Evolutionary conservation across 2,113 vertebrate genomes (phyloP).

Genomic region (Ibidorhyncha struthersii): DNA sequence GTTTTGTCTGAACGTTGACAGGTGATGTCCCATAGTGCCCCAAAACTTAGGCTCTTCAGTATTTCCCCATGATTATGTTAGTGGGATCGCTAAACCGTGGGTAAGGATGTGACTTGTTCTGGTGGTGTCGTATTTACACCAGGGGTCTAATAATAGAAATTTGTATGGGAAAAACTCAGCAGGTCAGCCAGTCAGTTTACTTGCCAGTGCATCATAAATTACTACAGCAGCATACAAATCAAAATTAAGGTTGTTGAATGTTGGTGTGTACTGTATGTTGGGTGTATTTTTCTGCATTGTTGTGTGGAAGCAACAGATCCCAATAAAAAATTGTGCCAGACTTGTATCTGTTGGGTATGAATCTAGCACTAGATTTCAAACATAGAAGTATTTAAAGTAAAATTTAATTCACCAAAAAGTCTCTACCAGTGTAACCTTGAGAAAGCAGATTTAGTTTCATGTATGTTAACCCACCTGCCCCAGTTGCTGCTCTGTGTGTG

Average conservation of each 20-base stretch:
- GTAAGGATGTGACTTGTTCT: not conserved
- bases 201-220: not conserved
- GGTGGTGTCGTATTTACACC: not conserved
- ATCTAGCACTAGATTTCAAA: not conserved
- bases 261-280: fast-evolving
- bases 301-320: not conserved
- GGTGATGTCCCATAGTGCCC: not conserved
- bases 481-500: not conserved
- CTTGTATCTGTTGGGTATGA: not conserved
- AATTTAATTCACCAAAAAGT: not conserved
- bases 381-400: not conserved
- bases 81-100: not conserved
- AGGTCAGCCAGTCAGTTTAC: not conserved
- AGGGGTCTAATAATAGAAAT: not conserved
- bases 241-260: not conserved
- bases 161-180: not conserved
- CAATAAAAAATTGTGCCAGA: not conserved
- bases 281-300: not conserved
- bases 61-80: not conserved
- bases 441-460: not conserved
- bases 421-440: not conserved
- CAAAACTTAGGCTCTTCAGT: not conserved
- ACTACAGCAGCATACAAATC: not conserved
- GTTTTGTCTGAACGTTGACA: not conserved
- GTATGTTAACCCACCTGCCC: not conserved